These are phyloP conservation scores for Hydrotaea cyrtoneurina DNA, from an alignment of 2,888 invertebrate genomes.

Conservation along the genomic window DNA sequence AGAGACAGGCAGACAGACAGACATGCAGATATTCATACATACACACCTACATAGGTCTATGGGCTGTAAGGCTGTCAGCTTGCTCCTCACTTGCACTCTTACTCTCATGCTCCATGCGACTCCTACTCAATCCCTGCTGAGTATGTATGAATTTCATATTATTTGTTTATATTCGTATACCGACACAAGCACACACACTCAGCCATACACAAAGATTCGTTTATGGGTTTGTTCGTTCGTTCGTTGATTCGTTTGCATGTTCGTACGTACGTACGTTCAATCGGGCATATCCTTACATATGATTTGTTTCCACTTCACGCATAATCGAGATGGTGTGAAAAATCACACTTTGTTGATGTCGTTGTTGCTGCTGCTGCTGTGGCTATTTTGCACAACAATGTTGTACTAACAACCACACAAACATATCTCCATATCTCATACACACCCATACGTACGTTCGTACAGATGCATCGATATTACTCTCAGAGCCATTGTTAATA, in stretches of 20 bases:
- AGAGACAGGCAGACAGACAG: background rate
- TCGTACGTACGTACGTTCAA: conserved; percentile 42
- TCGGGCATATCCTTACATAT: conserved; percentile 66
- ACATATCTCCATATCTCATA: background rate
- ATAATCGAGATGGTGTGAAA: conserved; percentile 74
- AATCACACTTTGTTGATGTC: conserved; percentile 72
- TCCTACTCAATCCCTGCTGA: background rate
- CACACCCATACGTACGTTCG: background rate
- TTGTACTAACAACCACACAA: conserved; percentile 48
- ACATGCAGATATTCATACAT: background rate
- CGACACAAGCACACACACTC: conserved; percentile 6
- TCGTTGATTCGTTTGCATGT: background rate
- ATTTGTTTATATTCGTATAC: conserved; percentile 20
- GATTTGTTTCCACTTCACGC: conserved; percentile 67
- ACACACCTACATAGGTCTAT: background rate
- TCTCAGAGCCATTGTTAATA: conserved; percentile 62
- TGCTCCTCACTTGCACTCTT: background rate
- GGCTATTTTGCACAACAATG: conserved; percentile 46
- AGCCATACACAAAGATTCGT: conserved; percentile 9
- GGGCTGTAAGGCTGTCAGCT: background rate
- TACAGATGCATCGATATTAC: background rate
- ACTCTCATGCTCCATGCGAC: background rate
- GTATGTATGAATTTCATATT: conserved; percentile 21
- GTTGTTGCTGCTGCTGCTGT: conserved; percentile 11
- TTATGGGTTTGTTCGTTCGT: background rate